A percentile compares a stretch with the other conserved stretches of the same genome.
These are phyloP conservation scores for Heteromurus nitidus DNA, from an alignment of 2,888 invertebrate genomes.

Conservation along the genomic window DNA sequence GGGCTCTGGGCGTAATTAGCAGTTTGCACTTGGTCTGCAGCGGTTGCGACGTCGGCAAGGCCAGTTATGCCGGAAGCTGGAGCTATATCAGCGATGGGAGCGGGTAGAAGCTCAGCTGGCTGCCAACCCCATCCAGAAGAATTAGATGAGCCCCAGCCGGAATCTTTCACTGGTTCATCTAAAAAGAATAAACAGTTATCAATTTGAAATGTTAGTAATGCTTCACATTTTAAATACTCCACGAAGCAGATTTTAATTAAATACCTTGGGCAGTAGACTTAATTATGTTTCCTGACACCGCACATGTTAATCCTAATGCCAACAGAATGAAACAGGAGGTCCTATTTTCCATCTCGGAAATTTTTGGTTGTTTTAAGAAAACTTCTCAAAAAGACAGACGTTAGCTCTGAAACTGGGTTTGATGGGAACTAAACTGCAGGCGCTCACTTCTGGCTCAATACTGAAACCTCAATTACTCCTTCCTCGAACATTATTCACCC, in stretches of 20 bases:
- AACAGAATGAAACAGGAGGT: too few species aligned
- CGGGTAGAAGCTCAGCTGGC: neutral
- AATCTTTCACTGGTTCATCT: neutral
- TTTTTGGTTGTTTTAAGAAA: too few species aligned
- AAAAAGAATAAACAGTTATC: neutral
- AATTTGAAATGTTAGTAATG: neutral
- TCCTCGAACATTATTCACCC: too few species aligned
- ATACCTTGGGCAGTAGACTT: neutral
- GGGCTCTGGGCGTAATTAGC: neutral
- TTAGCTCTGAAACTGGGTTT: too few species aligned
- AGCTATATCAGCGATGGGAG: neutral
- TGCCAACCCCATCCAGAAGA: neutral
- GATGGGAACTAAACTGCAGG: too few species aligned
- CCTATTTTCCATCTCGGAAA: too few species aligned
- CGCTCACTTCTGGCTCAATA: too few species aligned
- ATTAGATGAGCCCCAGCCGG: slow-evolving; percentile 16
- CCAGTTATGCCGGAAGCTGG: neutral
- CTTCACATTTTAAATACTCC: neutral
- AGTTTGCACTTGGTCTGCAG: neutral
- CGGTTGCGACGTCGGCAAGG: neutral
- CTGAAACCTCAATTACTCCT: too few species aligned
- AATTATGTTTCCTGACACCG: neutral
- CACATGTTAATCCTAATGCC: too few species aligned
- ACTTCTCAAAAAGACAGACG: too few species aligned
- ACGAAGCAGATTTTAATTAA: neutral